Evolutionary conservation across 1,140 invertebrate genomes (phyloP), one percentile per base, ranked within the genome.

Genomic region (Lordiphosa clarofinis): DNA sequence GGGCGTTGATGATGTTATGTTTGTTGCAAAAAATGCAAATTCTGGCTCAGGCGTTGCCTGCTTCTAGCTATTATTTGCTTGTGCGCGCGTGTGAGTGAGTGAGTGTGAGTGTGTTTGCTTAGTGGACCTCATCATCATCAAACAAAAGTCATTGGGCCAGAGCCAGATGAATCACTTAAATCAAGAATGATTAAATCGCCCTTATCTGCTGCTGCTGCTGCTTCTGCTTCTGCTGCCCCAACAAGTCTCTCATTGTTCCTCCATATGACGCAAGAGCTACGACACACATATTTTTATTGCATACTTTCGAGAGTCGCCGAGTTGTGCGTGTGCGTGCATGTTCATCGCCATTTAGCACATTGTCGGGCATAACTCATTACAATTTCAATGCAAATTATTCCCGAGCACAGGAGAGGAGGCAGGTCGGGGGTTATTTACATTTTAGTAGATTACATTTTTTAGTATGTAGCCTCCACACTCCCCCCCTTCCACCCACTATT

Each of bases 371-470:
- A 79, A 67, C 75, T 82, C 76, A 79, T 82, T 67, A 75, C 71
- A 71, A 81, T 81, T 81, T 72, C 72, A 70, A 81, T 81, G 76
- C 76, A 82, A 81, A 81, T 76, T 76, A 70, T 64, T 56, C 56
- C 56, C 37, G 33, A 11, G 13, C 19, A 19, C 19, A 19, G 19
- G 19, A 19, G 19, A 19, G 3, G 10, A 9, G 15, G 6, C 3
- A 11, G 43, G 13, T 31, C 37, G 44, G 39, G 10, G 52, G 24
- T 54, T 78, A 81, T 79, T 79, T 79, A 71, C 71, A 82, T 79
- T 81, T 81, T 47, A 76, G 76, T 62, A 82, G 73, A 81, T 81
- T 76, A 81, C 57, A 81, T 76, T 81, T 76, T 81, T 81, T 74
- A 58, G 49, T 70, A 67, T 58, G 54, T 67, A 67, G 44, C 49